phyloP scores from a whole-genome alignment of 2,797 vertebrate genomes.

The Chromis chromis region DNA sequence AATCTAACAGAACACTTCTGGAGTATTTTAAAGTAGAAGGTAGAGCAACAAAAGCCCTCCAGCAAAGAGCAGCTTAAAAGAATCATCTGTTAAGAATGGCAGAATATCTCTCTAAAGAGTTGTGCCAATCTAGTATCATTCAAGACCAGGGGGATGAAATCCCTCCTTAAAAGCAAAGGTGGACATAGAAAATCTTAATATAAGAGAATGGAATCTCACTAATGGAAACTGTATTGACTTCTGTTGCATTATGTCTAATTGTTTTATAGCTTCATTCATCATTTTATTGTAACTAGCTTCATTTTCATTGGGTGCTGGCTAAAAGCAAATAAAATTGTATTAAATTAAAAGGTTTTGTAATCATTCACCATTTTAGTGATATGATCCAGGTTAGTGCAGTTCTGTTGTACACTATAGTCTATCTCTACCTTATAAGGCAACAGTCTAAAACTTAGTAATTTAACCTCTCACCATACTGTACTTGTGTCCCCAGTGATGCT shows the following conservation, averaged over 20 bases:
- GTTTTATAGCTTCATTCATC: too few species aligned
- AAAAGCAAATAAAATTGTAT: too few species aligned
- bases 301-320: too few species aligned
- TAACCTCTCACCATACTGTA: background rate
- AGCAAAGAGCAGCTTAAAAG: slow-evolving; percentile 9
- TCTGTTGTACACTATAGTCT: background rate
- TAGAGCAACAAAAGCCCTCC: background rate
- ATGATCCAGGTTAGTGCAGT: background rate
- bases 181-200: background rate
- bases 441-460: background rate
- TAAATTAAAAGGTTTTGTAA: too few species aligned
- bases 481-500: too few species aligned
- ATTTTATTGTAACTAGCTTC: too few species aligned
- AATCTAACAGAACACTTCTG: slow-evolving; percentile 8
- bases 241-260: too few species aligned
- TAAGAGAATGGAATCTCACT: background rate
- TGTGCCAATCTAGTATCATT: background rate
- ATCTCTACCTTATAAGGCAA: too few species aligned
- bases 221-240: too few species aligned
- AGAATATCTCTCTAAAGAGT: background rate
- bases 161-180: background rate
- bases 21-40: slow-evolving; percentile 4
- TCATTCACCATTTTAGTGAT: background rate
- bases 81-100: slow-evolving; percentile 18
- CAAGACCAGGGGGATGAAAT: too few species aligned